phyloP scores from a whole-genome alignment of 2,113 vertebrate genomes.

The Ctenodactylus gundi region DNA sequence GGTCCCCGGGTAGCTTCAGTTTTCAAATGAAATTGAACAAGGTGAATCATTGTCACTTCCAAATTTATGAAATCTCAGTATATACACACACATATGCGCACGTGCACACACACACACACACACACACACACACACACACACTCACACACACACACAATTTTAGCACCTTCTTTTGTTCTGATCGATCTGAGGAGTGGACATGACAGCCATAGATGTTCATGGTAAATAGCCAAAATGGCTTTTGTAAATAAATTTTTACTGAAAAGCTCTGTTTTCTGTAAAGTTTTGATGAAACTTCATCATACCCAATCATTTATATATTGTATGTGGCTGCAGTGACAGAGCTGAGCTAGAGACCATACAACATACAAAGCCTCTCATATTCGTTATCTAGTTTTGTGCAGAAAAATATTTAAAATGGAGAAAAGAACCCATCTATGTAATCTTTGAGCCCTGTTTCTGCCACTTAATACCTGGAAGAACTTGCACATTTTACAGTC shows the following conservation, averaged over 20 bases:
- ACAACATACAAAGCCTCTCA: background rate
- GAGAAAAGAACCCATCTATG: background rate
- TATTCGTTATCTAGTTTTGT: background rate
- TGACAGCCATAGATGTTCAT: background rate
- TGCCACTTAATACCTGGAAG: background rate
- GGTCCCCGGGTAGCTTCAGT: slow-evolving; percentile 49
- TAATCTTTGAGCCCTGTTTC: slow-evolving; percentile 14
- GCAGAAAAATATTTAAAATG: background rate
- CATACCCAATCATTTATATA: background rate
- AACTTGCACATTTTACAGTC: background rate
- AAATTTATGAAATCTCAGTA: slow-evolving; percentile 49
- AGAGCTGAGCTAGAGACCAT: background rate
- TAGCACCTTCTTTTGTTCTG: background rate
- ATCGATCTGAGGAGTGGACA: background rate
- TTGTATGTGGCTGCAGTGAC: background rate
- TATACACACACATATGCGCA: background rate
- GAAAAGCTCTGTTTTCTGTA: no score
- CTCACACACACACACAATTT: background rate
- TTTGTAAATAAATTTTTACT: slow-evolving; percentile 45
- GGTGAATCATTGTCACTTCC: slow-evolving; percentile 62
- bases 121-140: background rate
- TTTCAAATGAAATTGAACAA: slow-evolving; percentile 72
- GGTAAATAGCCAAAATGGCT: background rate
- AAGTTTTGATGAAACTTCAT: no score
- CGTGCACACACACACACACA: background rate